Evolutionary conservation across 2,797 vertebrate genomes (phyloP).

Genomic region (Thamnophis elegans): DNA sequence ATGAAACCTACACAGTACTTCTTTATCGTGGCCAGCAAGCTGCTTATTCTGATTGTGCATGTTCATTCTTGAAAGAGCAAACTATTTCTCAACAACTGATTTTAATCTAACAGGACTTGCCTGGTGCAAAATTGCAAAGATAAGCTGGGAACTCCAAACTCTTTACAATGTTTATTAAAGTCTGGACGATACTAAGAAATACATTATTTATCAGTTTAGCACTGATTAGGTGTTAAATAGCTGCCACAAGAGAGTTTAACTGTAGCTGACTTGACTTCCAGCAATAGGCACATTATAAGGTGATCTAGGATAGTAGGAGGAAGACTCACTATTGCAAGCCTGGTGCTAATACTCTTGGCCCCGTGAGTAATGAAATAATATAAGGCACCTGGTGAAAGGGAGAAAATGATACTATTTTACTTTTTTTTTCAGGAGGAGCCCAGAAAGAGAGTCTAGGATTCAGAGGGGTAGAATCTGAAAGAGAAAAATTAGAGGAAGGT

Average conservation of each 20-base stretch:
- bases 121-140: constrained; percentile 36
- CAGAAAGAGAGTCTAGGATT: not conserved
- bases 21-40: constrained; percentile 25
- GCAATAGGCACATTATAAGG: not conserved
- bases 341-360: not conserved
- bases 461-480: not conserved
- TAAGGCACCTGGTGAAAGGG: not conserved
- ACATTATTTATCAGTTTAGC: constrained; percentile 50
- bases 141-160: constrained; percentile 45
- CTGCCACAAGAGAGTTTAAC: constrained; percentile 52
- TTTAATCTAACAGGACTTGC: constrained; percentile 39
- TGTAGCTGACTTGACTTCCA: constrained; percentile 44
- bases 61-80: constrained; percentile 45
- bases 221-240: constrained; percentile 46
- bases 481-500: not conserved
- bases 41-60: constrained; percentile 19
- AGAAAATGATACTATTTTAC: too few species aligned
- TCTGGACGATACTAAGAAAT: constrained; percentile 52
- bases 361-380: not conserved
- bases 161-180: constrained; percentile 52
- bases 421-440: not conserved
- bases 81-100: constrained; percentile 32
- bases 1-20: constrained; percentile 11
- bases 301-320: not conserved
- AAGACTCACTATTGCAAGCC: not conserved